Conservation (phyloP, 1,140 invertebrate genomes). For the Bathynomus jamesi region DNA sequence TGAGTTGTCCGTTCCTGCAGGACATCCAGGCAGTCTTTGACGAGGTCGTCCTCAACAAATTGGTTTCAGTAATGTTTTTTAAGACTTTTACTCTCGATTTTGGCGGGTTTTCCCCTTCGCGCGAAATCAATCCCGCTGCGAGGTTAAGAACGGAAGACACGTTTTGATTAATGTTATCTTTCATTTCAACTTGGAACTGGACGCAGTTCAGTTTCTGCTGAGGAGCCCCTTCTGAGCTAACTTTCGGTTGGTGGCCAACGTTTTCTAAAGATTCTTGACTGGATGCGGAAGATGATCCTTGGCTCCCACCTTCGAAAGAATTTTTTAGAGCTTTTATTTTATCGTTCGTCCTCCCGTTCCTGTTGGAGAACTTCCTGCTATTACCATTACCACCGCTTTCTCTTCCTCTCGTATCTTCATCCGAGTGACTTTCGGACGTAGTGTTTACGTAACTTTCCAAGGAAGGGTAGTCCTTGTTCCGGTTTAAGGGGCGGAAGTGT, state of each 20-base stretch:
- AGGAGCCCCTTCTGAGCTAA: too few relatives aligned
- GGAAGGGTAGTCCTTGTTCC: neutral
- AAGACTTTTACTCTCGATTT: too few relatives aligned
- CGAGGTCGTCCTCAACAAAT: neutral
- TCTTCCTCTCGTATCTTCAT: neutral
- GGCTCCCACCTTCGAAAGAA: slow-evolving; percentile 7
- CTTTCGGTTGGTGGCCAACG: neutral
- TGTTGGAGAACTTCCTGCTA: too few relatives aligned
- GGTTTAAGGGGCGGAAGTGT: neutral
- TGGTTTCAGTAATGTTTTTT: neutral
- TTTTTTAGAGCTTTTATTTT: neutral
- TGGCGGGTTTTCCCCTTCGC: too few relatives aligned
- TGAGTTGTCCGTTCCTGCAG: neutral
- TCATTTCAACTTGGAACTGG: too few relatives aligned
- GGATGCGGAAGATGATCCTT: slow-evolving; percentile 14
- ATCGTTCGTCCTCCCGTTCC: neutral
- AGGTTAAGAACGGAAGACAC: too few relatives aligned
- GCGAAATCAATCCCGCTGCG: too few relatives aligned
- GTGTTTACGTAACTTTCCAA: neutral
- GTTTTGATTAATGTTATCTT: too few relatives aligned
- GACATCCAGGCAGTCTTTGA: neutral
- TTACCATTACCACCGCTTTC: too few relatives aligned
- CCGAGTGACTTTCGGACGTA: neutral
- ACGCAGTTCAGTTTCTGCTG: too few relatives aligned
- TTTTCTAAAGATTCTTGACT: slow-evolving; percentile 16